A percentile compares a stretch with the other conserved stretches of the same genome.
Evolutionary conservation across 2,113 vertebrate genomes (phyloP).

Genomic region (Epinephelus fuscoguttatus): DNA sequence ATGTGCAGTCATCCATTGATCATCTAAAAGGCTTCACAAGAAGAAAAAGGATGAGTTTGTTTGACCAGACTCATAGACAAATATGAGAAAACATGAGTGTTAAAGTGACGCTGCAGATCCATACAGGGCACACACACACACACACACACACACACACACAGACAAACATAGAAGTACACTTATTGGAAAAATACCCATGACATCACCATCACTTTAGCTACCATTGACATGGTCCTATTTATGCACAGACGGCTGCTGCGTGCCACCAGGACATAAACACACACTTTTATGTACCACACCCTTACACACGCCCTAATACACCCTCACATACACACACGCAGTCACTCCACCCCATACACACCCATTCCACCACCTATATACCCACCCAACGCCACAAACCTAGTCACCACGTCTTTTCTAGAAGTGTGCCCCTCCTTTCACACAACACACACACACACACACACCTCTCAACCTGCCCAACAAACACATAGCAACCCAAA

Average conservation of each 20-base stretch:
- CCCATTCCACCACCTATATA: constrained; percentile 59
- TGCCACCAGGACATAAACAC: constrained; percentile 77
- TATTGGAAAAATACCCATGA: constrained; percentile 78
- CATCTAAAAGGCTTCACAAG: neutral
- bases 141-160: constrained; percentile 27
- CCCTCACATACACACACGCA: constrained; percentile 38
- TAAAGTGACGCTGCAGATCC: constrained; percentile 63
- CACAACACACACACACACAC: constrained; percentile 44
- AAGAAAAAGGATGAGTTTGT: neutral
- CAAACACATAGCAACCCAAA: constrained; percentile 65
- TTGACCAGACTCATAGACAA: constrained; percentile 3
- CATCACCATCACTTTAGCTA: constrained; percentile 77
- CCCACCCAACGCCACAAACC: constrained; percentile 70
- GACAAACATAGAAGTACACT: constrained; percentile 8
- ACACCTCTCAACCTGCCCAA: constrained; percentile 46
- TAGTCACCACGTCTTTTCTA: constrained; percentile 56
- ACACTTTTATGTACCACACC: constrained; percentile 69
- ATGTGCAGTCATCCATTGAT: neutral
- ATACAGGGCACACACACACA: constrained; percentile 12
- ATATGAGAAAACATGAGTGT: constrained; percentile 37
- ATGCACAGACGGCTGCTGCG: constrained; percentile 59
- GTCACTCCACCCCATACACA: constrained; percentile 63
- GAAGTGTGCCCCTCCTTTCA: constrained; percentile 43
- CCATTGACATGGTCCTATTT: constrained; percentile 74
- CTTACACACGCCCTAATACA: constrained; percentile 42